Evolutionary conservation across 2,113 vertebrate genomes (phyloP).

Genomic region (Sylvilagus bachmani): DNA sequence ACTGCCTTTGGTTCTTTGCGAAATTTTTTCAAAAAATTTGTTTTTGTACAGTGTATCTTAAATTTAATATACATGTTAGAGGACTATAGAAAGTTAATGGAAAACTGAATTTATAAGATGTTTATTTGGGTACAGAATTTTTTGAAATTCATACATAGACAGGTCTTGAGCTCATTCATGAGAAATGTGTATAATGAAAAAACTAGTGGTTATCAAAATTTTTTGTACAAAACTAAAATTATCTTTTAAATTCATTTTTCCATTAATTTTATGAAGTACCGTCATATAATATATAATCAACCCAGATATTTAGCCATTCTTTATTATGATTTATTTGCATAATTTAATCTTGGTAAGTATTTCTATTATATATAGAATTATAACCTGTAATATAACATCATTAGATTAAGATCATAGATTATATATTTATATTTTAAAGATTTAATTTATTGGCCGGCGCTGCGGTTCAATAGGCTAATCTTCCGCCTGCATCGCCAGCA

Average conservation of each 20-base stretch:
- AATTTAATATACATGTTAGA: neutral
- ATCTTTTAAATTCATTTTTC: no score
- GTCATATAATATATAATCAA: neutral
- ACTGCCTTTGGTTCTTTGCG: neutral
- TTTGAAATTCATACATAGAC: neutral
- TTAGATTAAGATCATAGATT: constrained; percentile 21
- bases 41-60: neutral
- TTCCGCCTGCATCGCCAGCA: no score
- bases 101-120: neutral
- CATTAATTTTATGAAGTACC: no score
- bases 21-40: neutral
- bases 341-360: neutral
- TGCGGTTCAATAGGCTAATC: no score
- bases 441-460: no score
- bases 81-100: no score
- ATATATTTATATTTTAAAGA: no score
- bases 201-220: no score
- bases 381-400: neutral
- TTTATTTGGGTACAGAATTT: neutral
- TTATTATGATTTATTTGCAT: constrained; percentile 8
- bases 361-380: neutral
- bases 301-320: neutral
- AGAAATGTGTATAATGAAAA: no score
- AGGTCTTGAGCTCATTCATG: no score
- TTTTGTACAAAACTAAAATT: no score